Base-by-base conservation (phyloP, 2,113 vertebrate species). In the Corythaeola cristata region DNA sequence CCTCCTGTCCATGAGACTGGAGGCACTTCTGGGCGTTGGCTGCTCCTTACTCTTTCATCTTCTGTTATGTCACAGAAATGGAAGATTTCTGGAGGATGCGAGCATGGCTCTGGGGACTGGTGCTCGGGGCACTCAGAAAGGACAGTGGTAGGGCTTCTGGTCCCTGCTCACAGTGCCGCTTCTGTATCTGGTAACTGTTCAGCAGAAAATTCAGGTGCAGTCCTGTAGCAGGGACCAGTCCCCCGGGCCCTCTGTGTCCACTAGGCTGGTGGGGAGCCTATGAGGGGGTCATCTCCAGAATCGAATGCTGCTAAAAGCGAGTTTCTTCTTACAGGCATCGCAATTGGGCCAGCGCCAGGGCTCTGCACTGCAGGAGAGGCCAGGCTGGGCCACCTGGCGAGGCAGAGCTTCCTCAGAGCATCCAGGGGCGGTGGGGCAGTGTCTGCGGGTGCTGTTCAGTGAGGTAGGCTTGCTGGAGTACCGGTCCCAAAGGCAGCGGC, bases 201-300 rank as follows among this genome's bases (percentile, higher is more conserved):
- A 35, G 53, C 45, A 35, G 55, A 21, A 87, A 77, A 68, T 50
- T n/a, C 28, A 50, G 52, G 21, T 77, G 45, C 7, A 3, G 44
- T 49, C 35, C 12, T 37, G 69, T 47, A 55, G 59, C 49, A 66
- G 82, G 39, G 69, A 55, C 33, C 33, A 17, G 13, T 56, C 12
- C 33, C n/a, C 39, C 1, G 2, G 26, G 49, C 33, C 11, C 30
- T 20, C 23, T 50, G 53, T 44, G 32, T 52, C 26, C 0, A 1
- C 30, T 24, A 59, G 44, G 52, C 12, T 13, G 15, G 44, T n/a
- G 30, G 28, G 26, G 53, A 30, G 59, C 35, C 35, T 35, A 1
- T 6, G 24, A n/a, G 24, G 33, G 39, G 39, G 22, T 41, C 15
- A 14, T 17, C n/a, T 41, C 59, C 44, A 32, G 68, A 66, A 52